Percentiles rank a stretch among this genome's conserved stretches.
Evolutionary conservation across 1,140 invertebrate genomes (phyloP).

Genomic region (Aricia agestis): DNA sequence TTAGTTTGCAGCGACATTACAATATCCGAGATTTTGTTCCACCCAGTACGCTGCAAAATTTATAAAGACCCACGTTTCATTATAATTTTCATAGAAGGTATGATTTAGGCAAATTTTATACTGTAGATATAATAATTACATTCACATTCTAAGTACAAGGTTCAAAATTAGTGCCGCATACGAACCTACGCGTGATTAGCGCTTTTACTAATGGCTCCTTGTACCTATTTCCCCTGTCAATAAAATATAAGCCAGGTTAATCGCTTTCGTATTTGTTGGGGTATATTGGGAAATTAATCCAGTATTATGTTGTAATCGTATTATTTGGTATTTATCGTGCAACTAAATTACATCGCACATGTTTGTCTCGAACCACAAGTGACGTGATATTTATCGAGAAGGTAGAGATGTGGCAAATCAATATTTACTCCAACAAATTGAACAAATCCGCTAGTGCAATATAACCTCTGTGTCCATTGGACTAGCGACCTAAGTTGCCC

Average conservation of each 20-base stretch:
- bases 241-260: too few relatives aligned
- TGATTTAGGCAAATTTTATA: too few relatives aligned
- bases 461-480: constrained; percentile 1
- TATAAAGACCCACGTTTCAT: too few relatives aligned
- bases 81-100: too few relatives aligned
- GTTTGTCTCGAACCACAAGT: constrained; percentile 15
- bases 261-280: too few relatives aligned
- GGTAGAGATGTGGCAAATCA: constrained; percentile 20
- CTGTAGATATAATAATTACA: too few relatives aligned
- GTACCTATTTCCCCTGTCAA: too few relatives aligned
- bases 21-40: neutral
- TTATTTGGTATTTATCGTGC: neutral
- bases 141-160: too few relatives aligned
- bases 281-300: neutral
- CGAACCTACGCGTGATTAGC: too few relatives aligned
- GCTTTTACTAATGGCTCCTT: too few relatives aligned
- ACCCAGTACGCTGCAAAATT: neutral
- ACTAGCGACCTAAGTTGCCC: neutral
- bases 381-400: constrained; percentile 23
- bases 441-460: neutral
- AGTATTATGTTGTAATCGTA: neutral
- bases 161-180: too few relatives aligned
- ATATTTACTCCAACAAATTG: constrained; percentile 23
- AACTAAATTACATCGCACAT: constrained; percentile 10
- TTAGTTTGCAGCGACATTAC: neutral